Evolutionary conservation across 2,113 vertebrate genomes (phyloP).

Genomic region (Arothron firmamentum): DNA sequence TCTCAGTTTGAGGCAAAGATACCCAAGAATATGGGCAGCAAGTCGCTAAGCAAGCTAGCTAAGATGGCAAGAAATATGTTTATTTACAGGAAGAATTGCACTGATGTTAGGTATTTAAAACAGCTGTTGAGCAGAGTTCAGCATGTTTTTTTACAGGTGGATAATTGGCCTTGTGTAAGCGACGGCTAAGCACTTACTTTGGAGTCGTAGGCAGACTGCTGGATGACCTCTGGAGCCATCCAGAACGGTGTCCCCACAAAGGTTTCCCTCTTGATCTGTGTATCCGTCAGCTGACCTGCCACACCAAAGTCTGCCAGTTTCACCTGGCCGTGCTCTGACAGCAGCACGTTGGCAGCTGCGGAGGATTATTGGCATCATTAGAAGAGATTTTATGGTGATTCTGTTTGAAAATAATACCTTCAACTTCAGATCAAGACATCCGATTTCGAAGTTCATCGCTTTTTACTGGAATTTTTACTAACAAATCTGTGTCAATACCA

Average conservation of each 20-base stretch:
- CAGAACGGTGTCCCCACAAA: slow-evolving; percentile 80
- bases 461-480: too few species aligned
- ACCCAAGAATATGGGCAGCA: too few species aligned
- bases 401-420: background rate
- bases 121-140: too few species aligned
- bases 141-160: too few species aligned
- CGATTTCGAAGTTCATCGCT: background rate
- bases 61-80: too few species aligned
- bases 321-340: slow-evolving; percentile 85
- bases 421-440: background rate
- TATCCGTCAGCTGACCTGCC: slow-evolving; percentile 84
- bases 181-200: slow-evolving; percentile 67
- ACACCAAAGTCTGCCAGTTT: slow-evolving; percentile 94
- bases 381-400: background rate
- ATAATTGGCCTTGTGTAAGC: background rate
- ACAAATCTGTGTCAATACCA: background rate
- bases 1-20: too few species aligned
- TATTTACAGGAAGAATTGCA: too few species aligned
- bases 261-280: slow-evolving; percentile 91
- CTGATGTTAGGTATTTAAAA: too few species aligned
- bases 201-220: slow-evolving; percentile 91
- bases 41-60: too few species aligned
- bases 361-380: background rate
- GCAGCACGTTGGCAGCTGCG: slow-evolving; percentile 79
- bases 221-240: slow-evolving; percentile 96